Evolutionary conservation across 1,140 invertebrate species (phyloP).

Genomic region (Oncopodura yosiiana): DNA sequence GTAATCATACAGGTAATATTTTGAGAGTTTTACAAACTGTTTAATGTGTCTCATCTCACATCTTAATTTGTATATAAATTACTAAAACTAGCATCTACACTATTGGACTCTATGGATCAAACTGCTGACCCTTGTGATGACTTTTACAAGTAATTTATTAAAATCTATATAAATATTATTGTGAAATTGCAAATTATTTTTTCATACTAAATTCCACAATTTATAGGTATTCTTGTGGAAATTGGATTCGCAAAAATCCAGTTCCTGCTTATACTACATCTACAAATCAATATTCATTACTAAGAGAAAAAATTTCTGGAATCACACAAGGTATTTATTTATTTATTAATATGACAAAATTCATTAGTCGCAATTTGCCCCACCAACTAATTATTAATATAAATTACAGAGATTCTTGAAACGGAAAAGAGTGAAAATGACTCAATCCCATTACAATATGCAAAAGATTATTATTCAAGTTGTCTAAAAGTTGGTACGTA

Average conservation of each 20-base stretch:
- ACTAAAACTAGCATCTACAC: no score
- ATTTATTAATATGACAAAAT: no score
- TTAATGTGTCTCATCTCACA: no score
- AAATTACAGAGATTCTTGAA: constrained; percentile 38
- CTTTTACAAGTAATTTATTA: constrained; percentile 49
- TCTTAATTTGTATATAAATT: no score
- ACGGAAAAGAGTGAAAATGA: constrained; percentile 34
- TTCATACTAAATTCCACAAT: no score
- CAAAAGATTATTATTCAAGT: constrained; percentile 67
- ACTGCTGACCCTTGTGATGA: constrained; percentile 49
- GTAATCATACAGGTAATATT: no score
- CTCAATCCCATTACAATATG: constrained; percentile 43
- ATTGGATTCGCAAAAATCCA: constrained; percentile 69
- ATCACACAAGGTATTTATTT: constrained; percentile 26
- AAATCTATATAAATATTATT: no score
- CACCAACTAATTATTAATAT: not conserved
- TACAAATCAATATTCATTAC: constrained; percentile 24
- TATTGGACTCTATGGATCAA: constrained; percentile 40
- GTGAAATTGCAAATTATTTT: no score
- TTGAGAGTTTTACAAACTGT: no score
- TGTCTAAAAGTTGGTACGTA: constrained; percentile 71
- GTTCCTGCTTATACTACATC: constrained; percentile 49
- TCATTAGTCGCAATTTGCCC: not conserved
- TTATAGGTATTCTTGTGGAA: constrained; percentile 83
- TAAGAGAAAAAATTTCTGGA: constrained; percentile 25